A percentile compares a stretch with the other conserved stretches of the same genome.
Evolutionary conservation across 2,888 invertebrate species (phyloP).

Genomic region (Cosmia trapezina): DNA sequence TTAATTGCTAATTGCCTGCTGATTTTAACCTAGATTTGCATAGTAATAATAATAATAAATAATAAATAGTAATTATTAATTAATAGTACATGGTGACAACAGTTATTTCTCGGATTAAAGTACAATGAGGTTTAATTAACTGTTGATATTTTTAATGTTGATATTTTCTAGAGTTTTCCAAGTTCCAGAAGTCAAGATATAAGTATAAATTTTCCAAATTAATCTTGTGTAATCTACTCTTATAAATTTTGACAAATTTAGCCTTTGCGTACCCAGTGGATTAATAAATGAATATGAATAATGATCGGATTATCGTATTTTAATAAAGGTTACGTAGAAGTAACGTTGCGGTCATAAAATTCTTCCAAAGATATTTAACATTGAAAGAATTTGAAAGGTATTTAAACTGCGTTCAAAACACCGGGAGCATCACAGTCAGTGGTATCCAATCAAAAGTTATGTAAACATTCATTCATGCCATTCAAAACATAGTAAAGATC

Average conservation of each 20-base stretch:
- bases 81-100: conserved; percentile 36
- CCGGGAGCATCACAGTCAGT: conserved; percentile 31
- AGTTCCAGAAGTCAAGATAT: too few species aligned
- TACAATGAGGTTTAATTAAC: conserved; percentile 32
- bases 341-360: not conserved
- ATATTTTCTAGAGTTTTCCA: not conserved
- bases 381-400: conserved; percentile 15
- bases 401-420: conserved; percentile 26
- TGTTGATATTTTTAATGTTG: not conserved
- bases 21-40: conserved; percentile 60
- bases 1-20: conserved; percentile 55
- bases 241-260: not conserved
- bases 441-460: conserved; percentile 48
- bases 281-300: not conserved
- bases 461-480: conserved; percentile 45
- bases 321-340: not conserved
- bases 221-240: not conserved
- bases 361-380: conserved; percentile 3
- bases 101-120: conserved; percentile 27
- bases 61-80: too few species aligned
- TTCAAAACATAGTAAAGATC: conserved; percentile 36
- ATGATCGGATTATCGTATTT: not conserved
- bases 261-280: not conserved
- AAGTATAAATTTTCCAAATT: not conserved
- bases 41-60: too few species aligned